Conservation (phyloP, 2,113 vertebrate genomes). For the Phalacrocorax carbo region DNA sequence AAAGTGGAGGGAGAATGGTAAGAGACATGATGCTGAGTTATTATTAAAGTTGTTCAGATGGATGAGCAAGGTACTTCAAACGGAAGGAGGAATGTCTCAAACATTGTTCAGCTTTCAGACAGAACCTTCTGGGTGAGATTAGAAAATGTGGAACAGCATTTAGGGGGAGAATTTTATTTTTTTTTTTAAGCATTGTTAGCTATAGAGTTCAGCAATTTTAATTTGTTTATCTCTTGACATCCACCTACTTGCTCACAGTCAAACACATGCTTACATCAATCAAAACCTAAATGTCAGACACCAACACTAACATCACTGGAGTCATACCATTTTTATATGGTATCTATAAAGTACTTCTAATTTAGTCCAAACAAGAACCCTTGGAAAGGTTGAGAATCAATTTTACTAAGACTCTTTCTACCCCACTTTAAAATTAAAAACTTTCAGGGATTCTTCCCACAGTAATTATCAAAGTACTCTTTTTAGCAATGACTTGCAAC, state of each 20-base stretch:
- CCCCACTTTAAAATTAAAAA: neutral
- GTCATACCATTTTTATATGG: neutral
- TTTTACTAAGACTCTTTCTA: neutral
- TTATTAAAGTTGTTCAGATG: neutral
- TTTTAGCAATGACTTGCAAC: neutral
- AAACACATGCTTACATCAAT: neutral
- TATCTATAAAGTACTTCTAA: neutral
- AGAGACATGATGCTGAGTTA: conserved; percentile 11
- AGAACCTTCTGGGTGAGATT: neutral
- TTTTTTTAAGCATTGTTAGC: rapidly evolving
- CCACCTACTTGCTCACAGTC: neutral
- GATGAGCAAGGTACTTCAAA: neutral
- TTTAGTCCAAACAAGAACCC: neutral
- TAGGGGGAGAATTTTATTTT: rapidly evolving
- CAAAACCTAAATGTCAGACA: neutral
- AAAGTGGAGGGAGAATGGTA: neutral
- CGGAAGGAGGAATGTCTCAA: neutral
- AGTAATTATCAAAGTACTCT: neutral
- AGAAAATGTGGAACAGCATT: neutral
- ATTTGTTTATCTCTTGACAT: neutral
- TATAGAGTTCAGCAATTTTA: neutral
- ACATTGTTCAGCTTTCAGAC: neutral
- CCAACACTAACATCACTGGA: neutral
- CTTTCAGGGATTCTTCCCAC: neutral
- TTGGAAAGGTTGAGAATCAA: neutral